Conservation (phyloP, 2,797 vertebrate genomes). For the Stomatorhinus walkeri region DNA sequence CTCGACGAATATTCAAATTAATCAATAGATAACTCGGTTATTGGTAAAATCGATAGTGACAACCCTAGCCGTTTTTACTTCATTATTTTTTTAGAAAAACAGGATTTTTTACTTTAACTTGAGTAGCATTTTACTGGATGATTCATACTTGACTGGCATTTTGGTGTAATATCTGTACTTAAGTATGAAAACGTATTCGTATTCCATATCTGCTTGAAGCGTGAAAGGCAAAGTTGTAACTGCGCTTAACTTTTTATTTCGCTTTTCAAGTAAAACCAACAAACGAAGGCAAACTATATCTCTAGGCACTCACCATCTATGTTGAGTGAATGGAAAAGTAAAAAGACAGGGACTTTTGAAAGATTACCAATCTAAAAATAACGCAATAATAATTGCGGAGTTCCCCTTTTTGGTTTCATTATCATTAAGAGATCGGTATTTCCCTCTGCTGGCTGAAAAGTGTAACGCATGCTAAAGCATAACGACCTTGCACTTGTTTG, state of each 20-base stretch:
- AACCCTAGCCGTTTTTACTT: not conserved
- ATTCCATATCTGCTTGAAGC: not conserved
- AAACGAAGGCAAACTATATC: not conserved
- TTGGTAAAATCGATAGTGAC: not conserved
- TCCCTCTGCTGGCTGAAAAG: not conserved
- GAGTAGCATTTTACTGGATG: not conserved
- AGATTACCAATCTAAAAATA: not conserved
- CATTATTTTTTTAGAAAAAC: not conserved
- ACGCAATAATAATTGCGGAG: not conserved
- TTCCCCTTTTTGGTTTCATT: constrained; percentile 6
- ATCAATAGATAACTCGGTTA: not conserved
- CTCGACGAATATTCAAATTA: not conserved
- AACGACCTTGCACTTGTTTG: not conserved
- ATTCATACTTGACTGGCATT: not conserved
- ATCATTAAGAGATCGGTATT: not conserved
- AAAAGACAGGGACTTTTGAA: not conserved
- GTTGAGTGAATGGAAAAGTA: too few species aligned
- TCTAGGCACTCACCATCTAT: not conserved
- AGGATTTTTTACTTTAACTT: not conserved
- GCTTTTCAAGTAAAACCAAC: not conserved
- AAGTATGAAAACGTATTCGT: not conserved
- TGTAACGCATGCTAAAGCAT: not conserved
- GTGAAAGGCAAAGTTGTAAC: not conserved
- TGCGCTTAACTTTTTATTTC: not conserved
- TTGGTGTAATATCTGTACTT: not conserved